These are phyloP conservation scores for Patiria miniata DNA, from an alignment of 35 echinoderm and acorn worm genomes.

Conservation along the genomic window DNA sequence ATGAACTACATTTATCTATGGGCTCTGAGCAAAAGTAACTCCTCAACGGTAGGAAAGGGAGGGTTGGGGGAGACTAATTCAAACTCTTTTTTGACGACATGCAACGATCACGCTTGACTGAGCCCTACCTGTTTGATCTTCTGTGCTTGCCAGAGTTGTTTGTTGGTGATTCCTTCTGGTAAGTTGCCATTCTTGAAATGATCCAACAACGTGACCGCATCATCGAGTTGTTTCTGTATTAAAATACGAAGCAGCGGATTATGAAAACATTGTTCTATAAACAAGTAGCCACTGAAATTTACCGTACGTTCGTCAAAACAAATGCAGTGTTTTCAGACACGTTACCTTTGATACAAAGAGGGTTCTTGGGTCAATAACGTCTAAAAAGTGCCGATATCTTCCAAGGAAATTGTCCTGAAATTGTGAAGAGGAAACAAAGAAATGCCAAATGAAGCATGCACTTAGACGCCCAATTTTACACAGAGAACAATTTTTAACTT, in stretches of 20 bases:
- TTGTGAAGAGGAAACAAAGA: background rate
- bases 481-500: no score
- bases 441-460: no score
- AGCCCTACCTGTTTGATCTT: constrained; percentile 87
- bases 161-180: constrained; percentile 65
- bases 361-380: constrained; percentile 75
- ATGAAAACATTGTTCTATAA: background rate
- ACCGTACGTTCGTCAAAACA: background rate
- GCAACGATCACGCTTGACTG: background rate
- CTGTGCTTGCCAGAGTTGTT: constrained; percentile 89
- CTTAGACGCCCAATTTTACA: no score
- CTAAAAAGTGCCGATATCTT: constrained; percentile 76
- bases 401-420: constrained; percentile 66
- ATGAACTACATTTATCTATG: no score
- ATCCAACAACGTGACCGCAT: constrained; percentile 65
- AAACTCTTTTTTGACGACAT: no score
- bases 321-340: background rate
- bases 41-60: no score
- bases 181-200: constrained; percentile 68
- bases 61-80: no score
- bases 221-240: constrained; percentile 69
- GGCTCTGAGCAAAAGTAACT: no score
- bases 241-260: background rate
- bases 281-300: background rate
- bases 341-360: constrained; percentile 73